Evolutionary conservation across 2,797 vertebrate species (phyloP), one percentile per base, ranked within the genome.

Genomic region (Naso thynnoides): DNA sequence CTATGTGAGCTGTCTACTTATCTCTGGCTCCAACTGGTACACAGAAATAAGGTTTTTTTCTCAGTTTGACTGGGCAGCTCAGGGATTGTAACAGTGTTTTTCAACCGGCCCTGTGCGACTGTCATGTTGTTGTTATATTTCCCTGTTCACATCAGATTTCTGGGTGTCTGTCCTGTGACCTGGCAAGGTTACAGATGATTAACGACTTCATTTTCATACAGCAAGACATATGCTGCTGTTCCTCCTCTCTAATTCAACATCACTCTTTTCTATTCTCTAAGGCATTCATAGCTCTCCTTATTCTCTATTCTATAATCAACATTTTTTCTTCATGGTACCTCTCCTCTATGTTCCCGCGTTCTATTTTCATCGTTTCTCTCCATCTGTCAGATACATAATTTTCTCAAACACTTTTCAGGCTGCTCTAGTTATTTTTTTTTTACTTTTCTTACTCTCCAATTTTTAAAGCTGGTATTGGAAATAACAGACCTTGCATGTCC

Each of bases 161-260:
- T 67, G 24, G 15, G 47, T 61, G 42, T 72, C 26, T 39, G 81
- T 70, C 76, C 75, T 27, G 38, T 69, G 81, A 75, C 75, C 62
- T 54, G 64, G 38, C 76, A 78, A 84, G 82, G 80, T 89, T 87
- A 73, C 59, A 47, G 54, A 84, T 85, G 84, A 85, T 83, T 73
- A 85, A 86, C 10, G 60, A 73, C 72, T 82, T 79, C 47, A 66
- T 76, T 83, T 70, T 61, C 5, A 2, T 24, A 26, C 6, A 2
- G 26, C 48, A 64, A 77, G 80, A 78, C 69, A 69, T 26, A 62
- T 33, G 38, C 79, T 60, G 65, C 56, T 39, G 44, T 56, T 76
- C 42, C 45, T 66, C 47, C 62, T 66, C 60, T 68, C 39, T 73
- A 64, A 72, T 69, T 79, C 64, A 62, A 27, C 55, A 53, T 64